phyloP scores from a whole-genome alignment of 2,113 vertebrate species.

The Carollia perspicillata region DNA sequence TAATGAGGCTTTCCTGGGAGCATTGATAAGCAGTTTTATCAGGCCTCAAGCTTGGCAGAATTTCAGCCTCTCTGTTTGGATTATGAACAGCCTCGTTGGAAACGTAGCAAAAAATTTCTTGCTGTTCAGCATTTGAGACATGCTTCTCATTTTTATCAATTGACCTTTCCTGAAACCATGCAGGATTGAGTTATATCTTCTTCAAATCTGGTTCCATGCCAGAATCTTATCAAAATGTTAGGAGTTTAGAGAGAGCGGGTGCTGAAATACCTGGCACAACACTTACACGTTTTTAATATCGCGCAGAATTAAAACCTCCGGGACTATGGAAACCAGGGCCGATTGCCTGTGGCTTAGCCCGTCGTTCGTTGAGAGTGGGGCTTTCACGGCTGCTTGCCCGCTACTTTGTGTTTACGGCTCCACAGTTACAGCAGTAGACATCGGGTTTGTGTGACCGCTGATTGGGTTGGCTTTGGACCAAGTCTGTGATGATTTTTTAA shows the following conservation, averaged over 20 bases:
- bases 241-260: background rate
- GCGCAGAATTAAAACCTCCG: background rate
- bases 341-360: background rate
- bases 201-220: background rate
- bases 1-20: background rate
- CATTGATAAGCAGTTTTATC: background rate
- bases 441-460: background rate
- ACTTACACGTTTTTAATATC: background rate
- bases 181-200: background rate
- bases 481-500: conserved; percentile 28
- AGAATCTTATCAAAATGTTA: background rate
- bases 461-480: conserved; percentile 29
- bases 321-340: background rate
- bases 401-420: background rate
- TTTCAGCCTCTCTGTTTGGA: background rate
- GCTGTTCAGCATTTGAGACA: conserved; percentile 3
- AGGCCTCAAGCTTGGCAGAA: background rate
- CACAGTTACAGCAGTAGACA: background rate
- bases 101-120: background rate
- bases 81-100: background rate
- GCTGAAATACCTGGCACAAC: background rate
- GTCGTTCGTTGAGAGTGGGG: background rate
- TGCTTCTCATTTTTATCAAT: background rate
- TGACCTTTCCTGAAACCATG: background rate
- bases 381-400: background rate